Evolutionary conservation across 2,888 invertebrate genomes (phyloP), one percentile per base, ranked within the genome.

Genomic region (Sarcophaga caerulescens): DNA sequence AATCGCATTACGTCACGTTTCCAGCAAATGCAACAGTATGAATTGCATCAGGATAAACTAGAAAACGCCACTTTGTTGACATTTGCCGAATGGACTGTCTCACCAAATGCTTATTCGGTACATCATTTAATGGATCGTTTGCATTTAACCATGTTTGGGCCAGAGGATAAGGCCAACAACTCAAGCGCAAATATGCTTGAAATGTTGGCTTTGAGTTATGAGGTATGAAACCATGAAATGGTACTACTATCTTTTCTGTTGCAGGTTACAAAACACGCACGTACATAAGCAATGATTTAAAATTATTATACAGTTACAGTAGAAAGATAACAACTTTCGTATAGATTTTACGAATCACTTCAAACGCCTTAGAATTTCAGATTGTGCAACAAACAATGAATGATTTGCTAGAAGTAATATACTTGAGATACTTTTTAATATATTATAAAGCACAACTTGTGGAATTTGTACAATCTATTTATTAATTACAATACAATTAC

Each of bases 71-170:
- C 97, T 8, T 90, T 97, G 87, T 94, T 96, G 90, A 94, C 95
- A 90, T 97, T 97, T 90, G 96, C 97, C 0, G 94, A 94, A 88
- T 95, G 94, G 93, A 95, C 95, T 63, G 95, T 96, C 3, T 95
- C 96, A 0, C 96, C 96, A 89, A 95, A 95, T 89, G 93, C 95
- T 0, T 94, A 94, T 66, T 96, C 96, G 3, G 93, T 97, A 78
- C 94, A 95, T 47, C 95, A 95, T 85, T 90, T 96, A 35, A 92
- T 97, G 89, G 95, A 96, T 90, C 94, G 95, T 11, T 94, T 97
- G 59, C 96, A 96, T 91, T 93, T 94, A 6, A 93, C 95, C 25
- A 93, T 96, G 4, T 84, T 91, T 47, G 94, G 94, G 47, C 95
- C 95, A 0, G 90, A 90, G n/a, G 90, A 90, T 4, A 90, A 90